Percentiles rank a stretch among this genome's conserved stretches.
phyloP scores from a whole-genome alignment of 2,113 vertebrate species.

The Notarius lentiginosus region DNA sequence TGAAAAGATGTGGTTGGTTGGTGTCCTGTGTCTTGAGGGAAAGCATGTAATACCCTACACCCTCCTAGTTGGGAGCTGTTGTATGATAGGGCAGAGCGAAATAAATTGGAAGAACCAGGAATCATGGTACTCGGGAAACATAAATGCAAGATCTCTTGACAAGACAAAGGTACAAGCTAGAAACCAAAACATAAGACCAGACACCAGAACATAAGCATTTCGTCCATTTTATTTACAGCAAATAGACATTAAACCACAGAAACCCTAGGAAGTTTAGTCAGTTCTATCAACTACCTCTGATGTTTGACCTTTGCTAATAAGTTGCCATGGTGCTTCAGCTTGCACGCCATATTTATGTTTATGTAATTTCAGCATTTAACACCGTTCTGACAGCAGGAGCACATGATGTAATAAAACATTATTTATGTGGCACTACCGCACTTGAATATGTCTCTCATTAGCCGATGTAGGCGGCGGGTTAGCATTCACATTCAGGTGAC shows the following conservation, averaged over 20 bases:
- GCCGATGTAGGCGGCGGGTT: too few species aligned
- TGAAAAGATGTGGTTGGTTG: neutral
- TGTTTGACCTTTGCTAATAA: neutral
- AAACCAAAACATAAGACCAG: neutral
- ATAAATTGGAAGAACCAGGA: neutral
- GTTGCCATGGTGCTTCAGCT: neutral
- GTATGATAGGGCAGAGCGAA: neutral
- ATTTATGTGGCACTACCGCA: neutral
- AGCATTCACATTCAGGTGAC: neutral
- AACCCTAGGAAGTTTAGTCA: neutral
- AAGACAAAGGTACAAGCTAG: neutral
- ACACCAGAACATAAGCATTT: neutral
- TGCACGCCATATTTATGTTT: neutral
- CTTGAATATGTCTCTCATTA: constrained; percentile 9
- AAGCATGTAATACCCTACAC: neutral
- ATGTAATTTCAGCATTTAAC: constrained; percentile 6
- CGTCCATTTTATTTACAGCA: neutral
- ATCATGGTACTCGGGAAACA: neutral
- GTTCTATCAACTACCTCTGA: neutral
- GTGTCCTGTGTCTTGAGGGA: neutral
- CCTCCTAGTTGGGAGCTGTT: neutral
- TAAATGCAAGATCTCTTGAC: neutral
- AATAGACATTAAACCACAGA: neutral
- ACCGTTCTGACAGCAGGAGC: neutral
- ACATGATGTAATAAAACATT: neutral